Conservation (phyloP, 2,888 invertebrate species). For the Euphydryas editha region DNA sequence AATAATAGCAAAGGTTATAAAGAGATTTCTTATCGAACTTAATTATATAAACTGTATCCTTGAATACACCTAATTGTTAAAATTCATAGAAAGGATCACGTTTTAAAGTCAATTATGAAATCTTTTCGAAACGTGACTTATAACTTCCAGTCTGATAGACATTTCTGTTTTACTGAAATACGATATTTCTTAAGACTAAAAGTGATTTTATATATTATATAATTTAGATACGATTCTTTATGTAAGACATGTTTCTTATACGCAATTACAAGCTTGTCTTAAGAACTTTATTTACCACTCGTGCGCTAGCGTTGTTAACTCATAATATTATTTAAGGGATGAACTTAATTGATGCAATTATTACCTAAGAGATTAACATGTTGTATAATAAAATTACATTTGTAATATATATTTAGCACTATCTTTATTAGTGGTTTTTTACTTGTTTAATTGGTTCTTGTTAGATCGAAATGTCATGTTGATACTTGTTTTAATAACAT, state of each 20-base stretch:
- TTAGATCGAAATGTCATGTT: too few species aligned
- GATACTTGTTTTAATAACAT: too few species aligned
- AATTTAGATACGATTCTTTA: neutral
- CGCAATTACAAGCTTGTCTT: neutral
- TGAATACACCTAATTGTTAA: neutral
- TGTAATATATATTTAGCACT: too few species aligned
- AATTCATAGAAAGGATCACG: neutral
- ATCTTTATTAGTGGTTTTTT: too few species aligned
- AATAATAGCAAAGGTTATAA: too few species aligned
- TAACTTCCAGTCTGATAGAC: slow-evolving; percentile 2
- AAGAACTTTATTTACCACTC: slow-evolving; percentile 6
- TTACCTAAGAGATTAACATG: slow-evolving; percentile 5
- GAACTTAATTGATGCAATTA: neutral
- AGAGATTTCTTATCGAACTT: neutral
- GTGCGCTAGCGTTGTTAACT: neutral
- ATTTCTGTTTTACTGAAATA: neutral
- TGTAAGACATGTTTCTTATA: slow-evolving; percentile 2
- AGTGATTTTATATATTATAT: neutral
- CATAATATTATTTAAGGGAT: slow-evolving; percentile 7
- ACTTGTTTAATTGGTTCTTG: too few species aligned
- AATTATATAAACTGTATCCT: neutral
- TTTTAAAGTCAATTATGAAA: neutral
- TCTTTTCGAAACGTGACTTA: neutral
- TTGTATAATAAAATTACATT: too few species aligned
- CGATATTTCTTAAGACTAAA: neutral